Evolutionary conservation across 2,888 invertebrate genomes (phyloP), one percentile per base, ranked within the genome.

Genomic region (Pteria penguin): DNA sequence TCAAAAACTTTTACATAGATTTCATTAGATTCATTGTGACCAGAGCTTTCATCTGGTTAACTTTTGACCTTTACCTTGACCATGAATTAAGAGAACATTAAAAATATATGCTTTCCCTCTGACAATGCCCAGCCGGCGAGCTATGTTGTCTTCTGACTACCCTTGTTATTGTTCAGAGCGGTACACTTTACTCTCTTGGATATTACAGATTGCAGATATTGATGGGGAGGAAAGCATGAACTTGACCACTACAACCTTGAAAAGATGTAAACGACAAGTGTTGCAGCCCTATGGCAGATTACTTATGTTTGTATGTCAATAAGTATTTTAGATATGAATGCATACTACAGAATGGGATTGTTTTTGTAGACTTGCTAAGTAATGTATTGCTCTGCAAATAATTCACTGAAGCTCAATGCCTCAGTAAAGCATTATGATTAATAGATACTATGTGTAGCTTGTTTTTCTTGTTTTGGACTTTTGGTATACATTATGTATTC

Each of bases 231-330:
- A 85, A 32, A 89, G 88, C 76, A 70, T 87, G 66, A 89, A 91
- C 66, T 81, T 89, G 31, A 90, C 90, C 0, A 90, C 90, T 2
- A 86, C 87, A 18, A 87, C 89, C 36, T 81, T 91, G 27, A 82
- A 85, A 36, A 79, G 83, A 65, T 91, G 91, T 77, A 89, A 91
- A 69, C 78, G 82, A 32, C 84, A 87, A 65, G 87, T 91, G 0
- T 69, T 91, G 4, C 81, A 86, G 22, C 90, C 91, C 4, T 91
- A 90, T 78, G 87, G 87, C 83, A 82, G 81, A 62, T 84, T 91
- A 4, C 85, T 91, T 4, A 85, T 86, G 75, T 86, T 90, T 82
- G 91, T 91, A 82, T 86, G 90, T 82, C n/a, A n/a, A n/a, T n/a
- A n/a, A n/a, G n/a, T n/a, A 65, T 27, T 62, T 4, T 26, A 26